Base-by-base conservation (phyloP, 2,113 vertebrate species). In the Hippocampus mohnikei region DNA sequence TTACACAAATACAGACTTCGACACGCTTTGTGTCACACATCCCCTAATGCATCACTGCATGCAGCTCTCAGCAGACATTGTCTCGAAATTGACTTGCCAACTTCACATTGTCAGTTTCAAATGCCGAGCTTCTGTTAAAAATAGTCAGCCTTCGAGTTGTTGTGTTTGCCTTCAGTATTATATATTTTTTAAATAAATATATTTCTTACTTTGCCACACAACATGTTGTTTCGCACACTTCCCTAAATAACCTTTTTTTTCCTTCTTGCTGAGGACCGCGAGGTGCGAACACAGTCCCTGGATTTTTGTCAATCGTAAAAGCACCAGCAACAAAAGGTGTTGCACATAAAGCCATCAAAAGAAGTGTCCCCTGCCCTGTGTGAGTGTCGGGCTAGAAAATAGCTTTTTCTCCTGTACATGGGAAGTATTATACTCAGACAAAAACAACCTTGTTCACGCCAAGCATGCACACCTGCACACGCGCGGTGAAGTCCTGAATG, bases 391-490 rank as follows among this genome's bases (percentile, higher is more conserved):
- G 16, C 27, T 29, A 33, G 27, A 60, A 60, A 59, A n/a, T 29
- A 1, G 9, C 5, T 25, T 58, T 59, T 59, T 16, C 27, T 60
- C 10, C 20, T 60, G 27, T 33, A 33, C 27, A 3, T 64, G 42
- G 65, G 63, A 53, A 25, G 60, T 63, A 65, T 63, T 21, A 60
- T 27, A 72, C 72, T 76, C 71, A 3, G 56, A 59, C 67, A 48
- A 42, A 40, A 68, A 64, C n/a, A 59, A 74, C 66, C 61, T 69
- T 75, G 48, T 73, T 75, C 70, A 74, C 69, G 71, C 75, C 25
- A 27, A 23, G 9, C 55, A 27, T 4, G 23, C 55, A 25, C 4
- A 33, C 25, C 67, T 21, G 10, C 8, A n/a, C 50, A 21, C 50
- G 5, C 50, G 8, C 21, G 4, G 8, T 53, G 9, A 10, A n/a